phyloP scores from a whole-genome alignment of 2,797 vertebrate species.

The Atherinosoma microstoma region DNA sequence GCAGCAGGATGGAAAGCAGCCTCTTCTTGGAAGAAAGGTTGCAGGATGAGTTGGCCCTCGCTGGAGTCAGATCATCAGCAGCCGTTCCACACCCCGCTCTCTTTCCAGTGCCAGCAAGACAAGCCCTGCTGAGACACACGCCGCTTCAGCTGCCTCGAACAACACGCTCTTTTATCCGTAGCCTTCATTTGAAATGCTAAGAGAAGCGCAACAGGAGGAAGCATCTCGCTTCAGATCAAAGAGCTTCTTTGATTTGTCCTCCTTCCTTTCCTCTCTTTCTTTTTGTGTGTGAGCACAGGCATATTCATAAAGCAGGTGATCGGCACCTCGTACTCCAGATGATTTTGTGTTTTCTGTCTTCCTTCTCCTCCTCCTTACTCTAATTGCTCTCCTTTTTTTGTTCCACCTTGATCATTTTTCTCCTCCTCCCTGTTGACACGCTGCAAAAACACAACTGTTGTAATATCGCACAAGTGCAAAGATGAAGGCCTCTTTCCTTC shows the following conservation, averaged over 20 bases:
- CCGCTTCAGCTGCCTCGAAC: slow-evolving; percentile 74
- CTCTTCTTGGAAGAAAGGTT: slow-evolving; percentile 46
- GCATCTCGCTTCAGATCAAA: slow-evolving; percentile 78
- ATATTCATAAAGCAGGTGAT: slow-evolving; percentile 71
- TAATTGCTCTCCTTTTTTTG: slow-evolving; percentile 69
- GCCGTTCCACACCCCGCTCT: slow-evolving; percentile 54
- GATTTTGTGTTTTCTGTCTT: slow-evolving; percentile 60
- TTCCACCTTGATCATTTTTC: slow-evolving; percentile 66
- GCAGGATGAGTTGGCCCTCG: slow-evolving; percentile 57
- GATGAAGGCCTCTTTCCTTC: slow-evolving; percentile 52
- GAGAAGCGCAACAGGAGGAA: slow-evolving; percentile 77
- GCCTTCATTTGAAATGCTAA: slow-evolving; percentile 85
- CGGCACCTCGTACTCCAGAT: slow-evolving; percentile 58
- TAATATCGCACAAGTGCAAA: slow-evolving; percentile 46
- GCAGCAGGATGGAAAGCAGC: slow-evolving; percentile 54
- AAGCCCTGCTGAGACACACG: slow-evolving; percentile 73
- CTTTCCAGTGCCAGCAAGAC: slow-evolving; percentile 60
- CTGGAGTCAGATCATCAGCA: slow-evolving; percentile 68
- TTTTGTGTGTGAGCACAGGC: slow-evolving; percentile 30
- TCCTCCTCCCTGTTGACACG: slow-evolving; percentile 18
- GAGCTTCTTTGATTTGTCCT: slow-evolving; percentile 73
- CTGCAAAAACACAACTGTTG: slow-evolving; percentile 52
- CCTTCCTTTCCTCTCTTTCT: slow-evolving; percentile 39
- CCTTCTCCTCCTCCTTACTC: slow-evolving; percentile 60
- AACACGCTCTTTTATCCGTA: slow-evolving; percentile 78